A percentile compares a stretch with the other conserved stretches of the same genome.
These are phyloP conservation scores for Corvus moneduloides DNA, from an alignment of 2,113 vertebrate species.

Conservation along the genomic window DNA sequence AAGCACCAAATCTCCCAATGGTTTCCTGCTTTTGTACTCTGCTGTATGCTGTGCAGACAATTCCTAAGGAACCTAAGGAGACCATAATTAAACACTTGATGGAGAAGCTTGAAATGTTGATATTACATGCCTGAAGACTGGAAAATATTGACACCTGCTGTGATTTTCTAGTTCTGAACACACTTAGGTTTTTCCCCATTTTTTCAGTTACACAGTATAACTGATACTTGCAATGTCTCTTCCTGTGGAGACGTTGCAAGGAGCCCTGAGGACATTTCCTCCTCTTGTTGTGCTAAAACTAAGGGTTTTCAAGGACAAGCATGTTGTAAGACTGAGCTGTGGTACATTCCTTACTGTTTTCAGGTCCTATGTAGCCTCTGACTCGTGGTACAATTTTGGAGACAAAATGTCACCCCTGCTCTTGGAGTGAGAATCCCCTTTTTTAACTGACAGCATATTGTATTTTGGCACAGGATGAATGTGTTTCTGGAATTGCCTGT, in stretches of 20 bases:
- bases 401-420: background rate
- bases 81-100: background rate
- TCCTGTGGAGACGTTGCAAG: background rate
- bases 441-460: background rate
- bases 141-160: conserved; percentile 2
- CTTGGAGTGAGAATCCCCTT: background rate
- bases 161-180: background rate
- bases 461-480: background rate
- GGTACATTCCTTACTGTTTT: background rate
- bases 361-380: background rate
- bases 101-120: background rate
- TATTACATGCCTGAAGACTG: background rate
- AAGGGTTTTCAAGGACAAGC: background rate
- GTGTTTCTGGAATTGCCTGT: background rate
- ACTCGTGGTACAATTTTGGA: background rate
- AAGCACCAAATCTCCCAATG: background rate
- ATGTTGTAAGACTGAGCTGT: rapidly evolving
- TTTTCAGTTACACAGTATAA: background rate
- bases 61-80: background rate
- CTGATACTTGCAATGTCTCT: background rate
- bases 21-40: conserved; percentile 28
- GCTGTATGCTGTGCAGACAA: background rate
- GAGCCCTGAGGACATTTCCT: background rate
- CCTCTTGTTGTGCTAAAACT: background rate
- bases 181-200: background rate